Evolutionary conservation across 2,797 vertebrate genomes (phyloP).

Genomic region (Oryzias sinensis): DNA sequence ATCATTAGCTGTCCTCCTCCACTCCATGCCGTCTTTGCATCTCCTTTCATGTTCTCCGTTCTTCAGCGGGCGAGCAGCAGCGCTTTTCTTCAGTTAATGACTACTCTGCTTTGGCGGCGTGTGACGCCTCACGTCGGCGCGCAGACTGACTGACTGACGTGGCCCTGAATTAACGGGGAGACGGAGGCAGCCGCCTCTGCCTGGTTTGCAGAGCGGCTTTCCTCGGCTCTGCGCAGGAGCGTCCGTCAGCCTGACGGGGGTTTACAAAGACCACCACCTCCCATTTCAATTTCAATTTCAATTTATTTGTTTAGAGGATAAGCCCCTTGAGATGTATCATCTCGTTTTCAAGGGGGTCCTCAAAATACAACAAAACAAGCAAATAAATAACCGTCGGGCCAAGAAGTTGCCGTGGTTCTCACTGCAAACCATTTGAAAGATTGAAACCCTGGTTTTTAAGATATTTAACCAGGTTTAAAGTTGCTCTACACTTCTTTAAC

Average conservation of each 20-base stretch:
- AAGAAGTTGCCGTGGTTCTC: too few species aligned
- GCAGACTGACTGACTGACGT: conserved; percentile 46
- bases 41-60: conserved; percentile 55
- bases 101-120: conserved; percentile 39
- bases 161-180: conserved; percentile 61
- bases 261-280: conserved; percentile 10
- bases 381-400: too few species aligned
- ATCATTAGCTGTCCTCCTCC: conserved; percentile 54
- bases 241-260: conserved; percentile 40
- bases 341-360: too few species aligned
- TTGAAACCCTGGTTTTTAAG: too few species aligned
- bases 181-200: conserved; percentile 8
- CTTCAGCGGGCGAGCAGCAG: conserved; percentile 28
- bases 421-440: too few species aligned
- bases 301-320: too few species aligned
- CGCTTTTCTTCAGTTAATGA: conserved; percentile 55
- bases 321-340: too few species aligned
- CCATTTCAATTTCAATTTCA: too few species aligned
- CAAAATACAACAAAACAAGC: too few species aligned
- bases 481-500: too few species aligned
- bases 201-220: conserved; percentile 25
- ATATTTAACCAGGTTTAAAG: too few species aligned
- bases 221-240: conserved; percentile 16
- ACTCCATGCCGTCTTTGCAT: conserved; percentile 42
- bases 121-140: conserved; percentile 34